Base-by-base conservation (phyloP, 2,888 invertebrate genomes). In the Ashinkailepas kermadecensis region DNA sequence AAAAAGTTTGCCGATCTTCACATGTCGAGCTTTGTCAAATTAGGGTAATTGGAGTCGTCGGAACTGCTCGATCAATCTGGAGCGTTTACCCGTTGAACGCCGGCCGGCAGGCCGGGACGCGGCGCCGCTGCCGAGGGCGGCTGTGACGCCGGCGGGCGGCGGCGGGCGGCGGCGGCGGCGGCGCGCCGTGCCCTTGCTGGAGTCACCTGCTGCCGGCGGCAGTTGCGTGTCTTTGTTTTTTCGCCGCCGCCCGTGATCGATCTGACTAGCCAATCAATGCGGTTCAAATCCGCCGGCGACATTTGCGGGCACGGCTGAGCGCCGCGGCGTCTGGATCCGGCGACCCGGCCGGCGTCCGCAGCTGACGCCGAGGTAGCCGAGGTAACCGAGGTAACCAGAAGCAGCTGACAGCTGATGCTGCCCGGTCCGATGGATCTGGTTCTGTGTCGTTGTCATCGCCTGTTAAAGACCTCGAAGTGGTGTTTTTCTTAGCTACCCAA, bases 1-100 rank as follows among this genome's bases (percentile, higher is more conserved):
- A 74, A 39, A 74, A 74, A 74, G 74, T 74, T 74, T 25, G 54
- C 74, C 74, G 74, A 74, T 74, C 74, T 74, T 18, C 74, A 21
- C 74, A 18, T 54, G 74, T 74, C 74, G 54, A 54, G 23, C 39
- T 39, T 25, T 74, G 74, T 74, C 74, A 54, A 74, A 74, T 74
- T 74, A 74, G 74, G 74, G 54, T 74, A 74, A 74, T 74, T 74
- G 74, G 74, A 15, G 74, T 18, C 54, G 74, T 8, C 23, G 18
- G 54, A 74, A 74, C 54, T 74, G n/a, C 25, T 12, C n/a, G 67
- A n/a, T 10, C 12, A 23, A 7, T 67, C 67, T 23, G 13, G 7
- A n/a, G 13, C 67, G 7, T 25, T 67, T 67, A 67, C 67, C 67
- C n/a, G 8, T 74, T 74, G 74, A 18, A 54, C 39, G 54, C 10